phyloP scores from a whole-genome alignment of 1,140 invertebrate species.

The Hestina assimilis region DNA sequence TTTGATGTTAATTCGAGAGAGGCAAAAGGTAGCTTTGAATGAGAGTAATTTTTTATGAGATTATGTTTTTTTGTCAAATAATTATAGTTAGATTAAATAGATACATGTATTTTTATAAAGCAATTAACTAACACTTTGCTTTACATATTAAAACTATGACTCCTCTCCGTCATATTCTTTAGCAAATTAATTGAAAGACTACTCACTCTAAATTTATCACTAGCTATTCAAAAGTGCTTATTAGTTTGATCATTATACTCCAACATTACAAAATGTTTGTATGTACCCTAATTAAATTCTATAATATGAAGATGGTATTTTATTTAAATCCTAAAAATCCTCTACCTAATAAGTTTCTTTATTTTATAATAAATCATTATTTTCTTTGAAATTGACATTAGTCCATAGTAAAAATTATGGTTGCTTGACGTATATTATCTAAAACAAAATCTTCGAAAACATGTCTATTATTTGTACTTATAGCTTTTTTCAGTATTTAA shows the following conservation, averaged over 20 bases:
- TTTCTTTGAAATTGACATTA: no score
- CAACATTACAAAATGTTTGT: conserved; percentile 77
- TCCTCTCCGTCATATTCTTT: conserved; percentile 53
- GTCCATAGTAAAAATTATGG: no score
- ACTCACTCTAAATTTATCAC: conserved; percentile 65
- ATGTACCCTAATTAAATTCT: conserved; percentile 78
- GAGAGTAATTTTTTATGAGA: conserved; percentile 34
- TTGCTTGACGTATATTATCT: no score
- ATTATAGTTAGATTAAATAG: conserved; percentile 28
- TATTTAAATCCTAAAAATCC: no score
- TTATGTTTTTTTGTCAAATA: conserved; percentile 33
- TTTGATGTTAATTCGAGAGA: conserved; percentile 14
- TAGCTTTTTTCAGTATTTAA: no score
- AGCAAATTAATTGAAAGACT: conserved; percentile 43
- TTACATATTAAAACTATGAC: conserved; percentile 32
- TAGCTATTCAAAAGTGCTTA: conserved; percentile 71
- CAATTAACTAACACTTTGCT: conserved; percentile 17
- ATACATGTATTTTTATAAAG: conserved; percentile 49
- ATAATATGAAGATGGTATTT: conserved; percentile 60
- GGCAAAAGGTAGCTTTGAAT: conserved; percentile 40
- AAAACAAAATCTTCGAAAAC: no score
- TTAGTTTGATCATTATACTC: conserved; percentile 75
- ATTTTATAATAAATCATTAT: no score
- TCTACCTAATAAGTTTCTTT: no score
- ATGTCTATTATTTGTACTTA: no score